These are phyloP conservation scores for Drosophila pullipes DNA, from an alignment of 2,888 invertebrate species.

Conservation along the genomic window DNA sequence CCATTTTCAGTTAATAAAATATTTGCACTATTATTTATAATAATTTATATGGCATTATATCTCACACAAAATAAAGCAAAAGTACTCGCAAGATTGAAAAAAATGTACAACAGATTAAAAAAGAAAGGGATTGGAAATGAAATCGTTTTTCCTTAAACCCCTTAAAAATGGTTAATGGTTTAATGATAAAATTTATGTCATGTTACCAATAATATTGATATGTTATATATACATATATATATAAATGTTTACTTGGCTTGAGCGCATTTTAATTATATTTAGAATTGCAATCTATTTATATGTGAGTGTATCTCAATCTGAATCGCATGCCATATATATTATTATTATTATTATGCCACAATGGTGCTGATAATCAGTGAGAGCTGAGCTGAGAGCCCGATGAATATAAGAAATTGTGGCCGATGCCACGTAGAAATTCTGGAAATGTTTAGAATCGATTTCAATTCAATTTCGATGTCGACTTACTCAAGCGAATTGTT, in stretches of 20 bases:
- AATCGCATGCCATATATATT: conserved; percentile 16
- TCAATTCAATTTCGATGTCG: conserved; percentile 3
- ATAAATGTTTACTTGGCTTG: not conserved
- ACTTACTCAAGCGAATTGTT: conserved; percentile 76
- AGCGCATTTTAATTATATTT: conserved; percentile 20
- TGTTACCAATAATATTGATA: not conserved
- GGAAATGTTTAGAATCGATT: not conserved
- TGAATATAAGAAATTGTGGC: conserved; percentile 5
- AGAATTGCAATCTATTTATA: conserved; percentile 31
- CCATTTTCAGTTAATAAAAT: not conserved
- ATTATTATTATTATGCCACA: conserved; percentile 12
- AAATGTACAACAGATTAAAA: not conserved
- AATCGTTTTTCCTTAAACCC: not conserved
- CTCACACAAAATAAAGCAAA: not conserved
- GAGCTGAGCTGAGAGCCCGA: not conserved
- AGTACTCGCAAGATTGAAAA: not conserved
- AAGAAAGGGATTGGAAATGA: not conserved
- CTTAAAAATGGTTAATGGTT: not conserved
- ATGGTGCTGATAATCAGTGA: conserved; percentile 14
- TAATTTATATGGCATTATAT: not conserved
- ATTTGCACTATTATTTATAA: not conserved
- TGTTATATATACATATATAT: not conserved
- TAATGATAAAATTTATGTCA: not conserved
- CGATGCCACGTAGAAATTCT: conserved; percentile 26
- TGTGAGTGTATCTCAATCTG: conserved; percentile 1